A percentile compares a stretch with the other conserved stretches of the same genome.
phyloP scores from a whole-genome alignment of 2,113 vertebrate genomes.

The Anguilla japonica region DNA sequence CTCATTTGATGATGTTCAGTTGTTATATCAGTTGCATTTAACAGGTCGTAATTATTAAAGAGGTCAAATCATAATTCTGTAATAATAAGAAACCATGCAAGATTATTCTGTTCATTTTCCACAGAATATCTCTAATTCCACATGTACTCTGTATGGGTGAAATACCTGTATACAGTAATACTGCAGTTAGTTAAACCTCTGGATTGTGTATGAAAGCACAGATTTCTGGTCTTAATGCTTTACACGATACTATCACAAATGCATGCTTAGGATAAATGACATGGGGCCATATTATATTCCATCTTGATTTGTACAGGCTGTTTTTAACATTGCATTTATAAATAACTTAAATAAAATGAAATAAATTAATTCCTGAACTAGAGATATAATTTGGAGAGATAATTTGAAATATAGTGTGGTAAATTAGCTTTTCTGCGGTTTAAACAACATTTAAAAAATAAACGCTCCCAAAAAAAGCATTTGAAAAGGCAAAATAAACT shows the following conservation, averaged over 20 bases:
- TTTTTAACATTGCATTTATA: background rate
- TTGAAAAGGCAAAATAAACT: background rate
- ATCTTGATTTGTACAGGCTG: background rate
- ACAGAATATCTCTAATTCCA: background rate
- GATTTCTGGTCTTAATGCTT: background rate
- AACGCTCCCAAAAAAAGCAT: background rate
- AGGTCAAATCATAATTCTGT: too few relatives aligned
- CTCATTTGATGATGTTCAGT: too few relatives aligned
- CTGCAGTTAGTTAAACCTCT: background rate
- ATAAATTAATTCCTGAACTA: background rate
- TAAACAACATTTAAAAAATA: background rate
- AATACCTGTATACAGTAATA: background rate
- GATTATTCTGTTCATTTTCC: too few relatives aligned
- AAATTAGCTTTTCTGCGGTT: background rate
- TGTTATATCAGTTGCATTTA: too few relatives aligned
- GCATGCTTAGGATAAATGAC: background rate
- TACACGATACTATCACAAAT: background rate
- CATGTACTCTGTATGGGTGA: background rate
- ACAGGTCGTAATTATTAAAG: too few relatives aligned
- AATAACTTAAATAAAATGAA: background rate
- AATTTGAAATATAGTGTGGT: background rate
- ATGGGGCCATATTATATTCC: background rate
- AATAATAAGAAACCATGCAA: too few relatives aligned
- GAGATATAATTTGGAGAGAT: too few relatives aligned
- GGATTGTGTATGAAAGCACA: background rate